Evolutionary conservation across 2,888 invertebrate species (phyloP), one percentile per base, ranked within the genome.

Genomic region (Aleiodes testaceus): DNA sequence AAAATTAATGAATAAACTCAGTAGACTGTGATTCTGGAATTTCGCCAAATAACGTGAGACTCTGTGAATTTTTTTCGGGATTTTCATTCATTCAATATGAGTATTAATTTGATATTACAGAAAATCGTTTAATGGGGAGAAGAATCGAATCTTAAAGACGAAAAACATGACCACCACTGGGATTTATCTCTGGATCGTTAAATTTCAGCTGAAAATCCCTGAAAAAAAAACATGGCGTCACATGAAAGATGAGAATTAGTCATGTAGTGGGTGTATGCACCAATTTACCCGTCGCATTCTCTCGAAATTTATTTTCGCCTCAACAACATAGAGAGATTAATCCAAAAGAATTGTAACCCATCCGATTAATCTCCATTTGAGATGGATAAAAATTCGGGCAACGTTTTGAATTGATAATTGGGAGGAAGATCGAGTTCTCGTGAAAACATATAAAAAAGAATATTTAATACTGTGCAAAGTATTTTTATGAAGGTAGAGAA

Each of bases 381-480:
- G 36, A 36, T 36, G 9, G 9, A 9, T 2, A 36, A 36, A 6
- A 36, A 26, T 26, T 2, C 4, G 5, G 26, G 3, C 5, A 9
- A 9, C 36, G 1, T 9, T 9, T 36, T 11, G 36, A 11, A 36
- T 36, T 36, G 36, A 36, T 36, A 36, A 36, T 36, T 36, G 36
- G 36, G 2, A 9, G 9, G 9, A 9, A 36, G 36, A 36, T 36
- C 7, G 2, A 9, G 36, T 9, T 36, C 26, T 26, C 26, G 26
- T 5, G 36, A 6, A 11, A 7, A 36, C 9, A 36, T 36, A 36
- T 36, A 36, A 42, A 59, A 36, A 59, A 59, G 16, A 67, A 74
- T 75, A 76, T 77, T 75, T 81, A 79, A 81, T 80, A 82, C 81
- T 83, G 81, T 80, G 79, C 78, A 80, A 79, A 80, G 82, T 85